phyloP scores from a whole-genome alignment of 2,888 invertebrate species.

The Oscheius onirici region DNA sequence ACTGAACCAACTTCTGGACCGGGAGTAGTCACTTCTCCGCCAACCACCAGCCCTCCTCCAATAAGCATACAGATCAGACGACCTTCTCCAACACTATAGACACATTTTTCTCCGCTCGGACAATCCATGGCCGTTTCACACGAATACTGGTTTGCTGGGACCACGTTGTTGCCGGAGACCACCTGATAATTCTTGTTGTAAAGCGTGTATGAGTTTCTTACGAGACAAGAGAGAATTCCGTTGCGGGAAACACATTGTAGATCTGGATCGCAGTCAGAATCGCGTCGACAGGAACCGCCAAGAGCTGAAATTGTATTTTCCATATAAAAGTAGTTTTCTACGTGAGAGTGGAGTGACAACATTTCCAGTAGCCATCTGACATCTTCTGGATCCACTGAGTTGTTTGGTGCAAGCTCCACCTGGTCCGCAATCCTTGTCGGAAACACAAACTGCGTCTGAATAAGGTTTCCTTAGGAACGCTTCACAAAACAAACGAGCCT shows the following conservation, averaged over 20 bases:
- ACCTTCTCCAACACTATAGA: constrained; percentile 15
- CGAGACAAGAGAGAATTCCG: constrained; percentile 42
- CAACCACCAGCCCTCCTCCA: not conserved
- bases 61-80: constrained; percentile 11
- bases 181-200: not conserved
- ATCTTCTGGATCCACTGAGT: not conserved
- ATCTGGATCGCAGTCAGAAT: constrained; percentile 39
- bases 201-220: no score
- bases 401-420: not conserved
- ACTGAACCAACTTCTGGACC: not conserved
- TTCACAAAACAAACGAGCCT: not conserved
- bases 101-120: constrained; percentile 5
- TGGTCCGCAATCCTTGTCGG: constrained; percentile 22
- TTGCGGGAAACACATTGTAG: constrained; percentile 41
- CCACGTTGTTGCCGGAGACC: not conserved
- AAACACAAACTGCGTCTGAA: not conserved
- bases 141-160: not conserved
- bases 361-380: constrained; percentile 4
- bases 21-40: constrained; percentile 1
- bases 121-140: constrained; percentile 18
- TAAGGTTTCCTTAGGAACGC: no score
- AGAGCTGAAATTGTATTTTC: constrained; percentile 3
- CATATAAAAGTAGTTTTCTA: not conserved
- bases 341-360: not conserved
- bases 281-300: constrained; percentile 38